Evolutionary conservation across 2,113 vertebrate species (phyloP), one percentile per base, ranked within the genome.

Genomic region (Nesoenas mayeri): DNA sequence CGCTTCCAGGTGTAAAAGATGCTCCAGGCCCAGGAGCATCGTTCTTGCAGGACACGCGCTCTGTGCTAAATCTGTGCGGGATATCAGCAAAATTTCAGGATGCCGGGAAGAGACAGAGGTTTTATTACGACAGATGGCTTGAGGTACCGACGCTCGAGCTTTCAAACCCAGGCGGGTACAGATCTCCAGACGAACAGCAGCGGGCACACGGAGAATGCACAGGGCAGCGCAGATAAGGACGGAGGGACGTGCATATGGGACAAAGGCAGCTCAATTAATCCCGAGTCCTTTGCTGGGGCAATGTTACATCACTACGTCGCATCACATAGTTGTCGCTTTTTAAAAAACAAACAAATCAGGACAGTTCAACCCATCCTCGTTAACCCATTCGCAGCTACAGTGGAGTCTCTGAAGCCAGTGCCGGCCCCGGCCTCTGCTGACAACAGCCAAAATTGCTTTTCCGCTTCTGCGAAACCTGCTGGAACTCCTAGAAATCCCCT

Each of bases 41-140:
- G 7, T 7, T 36, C 38, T 4, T 72, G n/a, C 57, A 42, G 48
- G 42, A 15, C 1, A 0, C 0, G 1, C 0, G 7, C 25, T 34
- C 47, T 57, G 56, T 4, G 79, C 44, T 22, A 65, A 65, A 71
- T 7, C 47, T 21, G 56, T 4, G 79, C n/a, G 19, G 60, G 60
- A 65, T 9, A 38, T 18, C 72, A 57, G 29, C 1, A 1, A 9
- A 4, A 19, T 51, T 56, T 62, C 31, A 66, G 61, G 67, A 29
- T 47, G 56, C 38, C 5, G 1, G 60, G 64, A 58, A 48, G 28
- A 66, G 44, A 61, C 24, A 32, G 70, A 79, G n/a, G 54, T 50
- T 40, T 79, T 29, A 12, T 19, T 60, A 51, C 29, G 6, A 15
- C 42, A 32, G 29, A 29, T 5, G 0, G 56, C 57, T 70, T 1